A percentile compares a stretch with the other conserved stretches of the same genome.
phyloP scores from a whole-genome alignment of 2,888 invertebrate genomes.

The Tiliacea aurago region DNA sequence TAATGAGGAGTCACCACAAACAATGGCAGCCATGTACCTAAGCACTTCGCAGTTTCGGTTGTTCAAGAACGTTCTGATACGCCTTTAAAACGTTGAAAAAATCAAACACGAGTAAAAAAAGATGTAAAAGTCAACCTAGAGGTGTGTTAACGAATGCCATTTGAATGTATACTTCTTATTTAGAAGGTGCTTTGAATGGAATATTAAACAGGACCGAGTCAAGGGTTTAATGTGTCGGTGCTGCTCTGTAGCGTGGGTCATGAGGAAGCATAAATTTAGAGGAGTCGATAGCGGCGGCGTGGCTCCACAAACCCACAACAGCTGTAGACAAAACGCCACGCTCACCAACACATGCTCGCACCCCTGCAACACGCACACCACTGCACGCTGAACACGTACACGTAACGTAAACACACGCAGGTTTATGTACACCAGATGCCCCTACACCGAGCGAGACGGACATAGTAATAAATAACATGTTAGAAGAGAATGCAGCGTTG shows the following conservation, averaged over 20 bases:
- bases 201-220: constrained; percentile 78
- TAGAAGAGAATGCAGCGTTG: constrained; percentile 78
- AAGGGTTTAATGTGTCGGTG: constrained; percentile 75
- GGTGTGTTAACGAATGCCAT: constrained; percentile 68
- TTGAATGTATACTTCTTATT: constrained; percentile 77
- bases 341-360: constrained; percentile 83
- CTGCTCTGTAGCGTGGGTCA: constrained; percentile 82
- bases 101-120: constrained; percentile 59
- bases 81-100: constrained; percentile 55
- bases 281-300: constrained; percentile 79
- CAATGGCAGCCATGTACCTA: constrained; percentile 68
- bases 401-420: constrained; percentile 87
- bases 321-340: constrained; percentile 86
- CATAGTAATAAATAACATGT: constrained; percentile 74
- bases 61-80: constrained; percentile 52
- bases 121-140: constrained; percentile 60
- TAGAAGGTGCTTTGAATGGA: constrained; percentile 74
- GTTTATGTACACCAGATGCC: constrained; percentile 90
- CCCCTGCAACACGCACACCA: constrained; percentile 83
- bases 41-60: constrained; percentile 62
- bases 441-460: constrained; percentile 85
- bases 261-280: constrained; percentile 90
- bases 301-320: constrained; percentile 87
- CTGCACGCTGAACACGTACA: constrained; percentile 73
- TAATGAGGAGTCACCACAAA: constrained; percentile 78